Evolutionary conservation across 2,888 invertebrate genomes (phyloP), one percentile per base, ranked within the genome.

Genomic region (Thera obeliscata): DNA sequence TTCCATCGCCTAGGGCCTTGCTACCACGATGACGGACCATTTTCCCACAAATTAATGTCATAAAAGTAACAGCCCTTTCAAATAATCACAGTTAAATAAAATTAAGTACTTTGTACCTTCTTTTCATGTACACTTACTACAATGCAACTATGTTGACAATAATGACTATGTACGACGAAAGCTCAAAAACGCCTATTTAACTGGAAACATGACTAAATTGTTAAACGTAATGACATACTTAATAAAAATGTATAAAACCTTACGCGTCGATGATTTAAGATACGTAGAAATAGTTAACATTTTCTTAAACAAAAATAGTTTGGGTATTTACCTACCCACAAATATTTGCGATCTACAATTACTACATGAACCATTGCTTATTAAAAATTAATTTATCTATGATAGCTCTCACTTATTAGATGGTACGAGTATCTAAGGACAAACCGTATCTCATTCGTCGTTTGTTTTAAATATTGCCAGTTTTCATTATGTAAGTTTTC

Each of bases 91-190:
- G 71, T 63, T 65, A 59, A 58, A 61, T 63, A 71, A 70, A 68
- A 36, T 76, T 70, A 76, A 74, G 38, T 46, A 77, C 72, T 70
- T 66, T 76, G 76, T 75, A 79, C 75, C 78, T 55, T n/a, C 56
- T 46, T 76, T 70, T 64, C 50, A 77, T 72, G 77, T 56, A 56
- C n/a, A 49, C 36, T 36, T 36, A 54, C 55, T 74, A 75, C 74
- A 72, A 46, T 9, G 7, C 66, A 74, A 77, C 72, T 75, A 68
- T 74, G 71, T 73, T 61, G 58, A 55, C 36, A 11, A 62, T 68
- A 52, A 52, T 52, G 33, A 65, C 56, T 60, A 65, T 56, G 56
- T 64, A 56, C 52, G 33, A 69, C 52, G 59, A 46, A 67, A 71
- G 68, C 59, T 68, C 62, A 49, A 68, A 56, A 54, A 70, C 65